phyloP scores from a whole-genome alignment of 2,797 vertebrate genomes.

The Harpagifer antarcticus region DNA sequence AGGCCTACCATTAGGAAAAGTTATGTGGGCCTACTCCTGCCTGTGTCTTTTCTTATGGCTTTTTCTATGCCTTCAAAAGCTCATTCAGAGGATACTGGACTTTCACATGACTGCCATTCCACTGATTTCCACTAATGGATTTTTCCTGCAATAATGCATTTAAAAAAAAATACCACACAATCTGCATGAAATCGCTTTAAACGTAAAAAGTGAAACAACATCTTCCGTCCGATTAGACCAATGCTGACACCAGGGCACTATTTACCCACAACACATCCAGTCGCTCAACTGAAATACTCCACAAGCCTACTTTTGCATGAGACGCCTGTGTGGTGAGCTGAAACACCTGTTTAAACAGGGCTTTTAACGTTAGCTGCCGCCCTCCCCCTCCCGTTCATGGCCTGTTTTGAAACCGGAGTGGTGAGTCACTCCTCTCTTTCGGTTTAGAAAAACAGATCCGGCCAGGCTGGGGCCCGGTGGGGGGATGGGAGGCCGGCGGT shows the following conservation, averaged over 20 bases:
- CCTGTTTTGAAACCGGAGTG: conserved; percentile 82
- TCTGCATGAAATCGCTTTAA: conserved; percentile 23
- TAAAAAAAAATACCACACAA: conserved; percentile 26
- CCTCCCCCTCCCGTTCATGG: conserved; percentile 60
- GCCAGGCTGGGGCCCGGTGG: conserved; percentile 69
- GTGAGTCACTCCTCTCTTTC: conserved; percentile 78
- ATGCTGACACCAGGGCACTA: conserved; percentile 19
- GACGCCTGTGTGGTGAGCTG: conserved; percentile 50
- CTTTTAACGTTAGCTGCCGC: conserved; percentile 68
- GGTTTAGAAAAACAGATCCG: conserved; percentile 82
- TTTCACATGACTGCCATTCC: conserved; percentile 50
- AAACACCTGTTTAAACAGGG: conserved; percentile 79
- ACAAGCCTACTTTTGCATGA: conserved; percentile 22
- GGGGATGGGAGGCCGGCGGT: conserved; percentile 76
- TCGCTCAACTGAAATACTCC: neutral
- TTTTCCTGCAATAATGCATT: conserved; percentile 47
- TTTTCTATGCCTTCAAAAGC: conserved; percentile 3
- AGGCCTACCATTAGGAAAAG: conserved; percentile 7
- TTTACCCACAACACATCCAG: conserved; percentile 15
- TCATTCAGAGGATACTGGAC: conserved; percentile 35
- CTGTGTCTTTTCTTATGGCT: neutral
- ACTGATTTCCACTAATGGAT: conserved; percentile 56
- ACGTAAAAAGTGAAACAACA: conserved; percentile 1
- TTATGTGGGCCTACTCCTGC: neutral
- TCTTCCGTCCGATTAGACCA: neutral